Evolutionary conservation across 1,140 invertebrate genomes (phyloP).

Genomic region (Ylistrum balloti): DNA sequence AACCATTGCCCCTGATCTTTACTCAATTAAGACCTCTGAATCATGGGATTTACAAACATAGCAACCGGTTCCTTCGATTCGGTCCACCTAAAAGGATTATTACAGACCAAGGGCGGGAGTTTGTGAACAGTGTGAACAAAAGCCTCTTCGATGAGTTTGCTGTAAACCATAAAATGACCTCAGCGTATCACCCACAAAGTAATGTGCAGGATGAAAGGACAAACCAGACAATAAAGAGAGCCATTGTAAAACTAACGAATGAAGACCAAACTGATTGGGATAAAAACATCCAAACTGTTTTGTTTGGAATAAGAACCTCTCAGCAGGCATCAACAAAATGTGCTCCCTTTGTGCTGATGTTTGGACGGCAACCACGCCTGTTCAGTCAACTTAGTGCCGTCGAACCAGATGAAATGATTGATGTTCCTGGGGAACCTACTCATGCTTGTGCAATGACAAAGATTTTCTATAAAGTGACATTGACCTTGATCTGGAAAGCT

Average conservation of each 20-base stretch:
- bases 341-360: slow-evolving; percentile 22
- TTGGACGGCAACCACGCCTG: background rate
- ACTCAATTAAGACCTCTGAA: background rate
- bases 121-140: slow-evolving; percentile 47
- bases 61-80: slow-evolving; percentile 28
- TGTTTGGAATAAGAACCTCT: background rate
- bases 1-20: background rate
- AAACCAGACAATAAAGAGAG: slow-evolving; percentile 45
- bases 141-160: slow-evolving; percentile 39
- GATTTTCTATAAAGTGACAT: no score
- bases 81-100: slow-evolving; percentile 45
- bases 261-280: slow-evolving; percentile 52
- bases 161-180: slow-evolving; percentile 25
- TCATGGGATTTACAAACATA: slow-evolving; percentile 37
- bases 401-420: no score
- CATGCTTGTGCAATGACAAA: no score
- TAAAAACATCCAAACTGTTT: background rate
- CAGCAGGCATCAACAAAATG: background rate
- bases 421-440: no score
- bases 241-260: slow-evolving; percentile 43
- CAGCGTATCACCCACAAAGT: slow-evolving; percentile 47
- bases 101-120: slow-evolving; percentile 46
- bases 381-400: background rate
- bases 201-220: slow-evolving; percentile 50
- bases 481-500: no score